Conservation (phyloP, 2,113 vertebrate species). For the Periophthalmus modestus region DNA sequence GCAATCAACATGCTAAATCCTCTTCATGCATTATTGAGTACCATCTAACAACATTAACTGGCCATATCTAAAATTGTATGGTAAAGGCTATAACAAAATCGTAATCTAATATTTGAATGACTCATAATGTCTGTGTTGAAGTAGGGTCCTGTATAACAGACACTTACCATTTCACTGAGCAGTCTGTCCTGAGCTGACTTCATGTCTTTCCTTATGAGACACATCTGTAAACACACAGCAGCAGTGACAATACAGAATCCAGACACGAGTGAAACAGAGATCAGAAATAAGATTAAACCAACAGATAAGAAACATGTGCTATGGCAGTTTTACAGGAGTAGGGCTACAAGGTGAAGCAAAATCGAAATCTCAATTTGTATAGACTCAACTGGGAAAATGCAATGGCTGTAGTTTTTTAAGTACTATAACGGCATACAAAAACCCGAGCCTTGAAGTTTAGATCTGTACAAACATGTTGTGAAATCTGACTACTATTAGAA, state of each 20-base stretch:
- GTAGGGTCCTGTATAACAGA: background rate
- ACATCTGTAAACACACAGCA: conserved; percentile 72
- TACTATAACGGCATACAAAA: no score
- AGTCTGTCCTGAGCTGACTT: conserved; percentile 77
- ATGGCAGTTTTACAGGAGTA: no score
- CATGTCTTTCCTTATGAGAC: conserved; percentile 75
- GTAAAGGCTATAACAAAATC: background rate
- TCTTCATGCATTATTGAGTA: background rate
- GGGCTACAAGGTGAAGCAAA: no score
- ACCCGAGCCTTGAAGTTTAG: no score
- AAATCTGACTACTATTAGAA: no score
- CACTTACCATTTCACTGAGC: conserved; percentile 76
- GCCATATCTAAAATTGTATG: background rate
- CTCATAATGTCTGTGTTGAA: background rate
- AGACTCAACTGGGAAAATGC: no score
- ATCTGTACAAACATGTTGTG: no score
- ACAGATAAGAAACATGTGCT: conserved; percentile 27
- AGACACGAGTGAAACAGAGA: conserved; percentile 9
- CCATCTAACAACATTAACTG: background rate
- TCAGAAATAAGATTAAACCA: conserved; percentile 15
- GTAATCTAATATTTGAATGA: background rate
- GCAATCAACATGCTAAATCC: background rate
- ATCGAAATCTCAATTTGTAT: no score
- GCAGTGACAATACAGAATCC: conserved; percentile 6
- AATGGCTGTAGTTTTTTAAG: no score